Conservation (phyloP, 2,797 vertebrate genomes). For the Rhodeus uyekii region DNA sequence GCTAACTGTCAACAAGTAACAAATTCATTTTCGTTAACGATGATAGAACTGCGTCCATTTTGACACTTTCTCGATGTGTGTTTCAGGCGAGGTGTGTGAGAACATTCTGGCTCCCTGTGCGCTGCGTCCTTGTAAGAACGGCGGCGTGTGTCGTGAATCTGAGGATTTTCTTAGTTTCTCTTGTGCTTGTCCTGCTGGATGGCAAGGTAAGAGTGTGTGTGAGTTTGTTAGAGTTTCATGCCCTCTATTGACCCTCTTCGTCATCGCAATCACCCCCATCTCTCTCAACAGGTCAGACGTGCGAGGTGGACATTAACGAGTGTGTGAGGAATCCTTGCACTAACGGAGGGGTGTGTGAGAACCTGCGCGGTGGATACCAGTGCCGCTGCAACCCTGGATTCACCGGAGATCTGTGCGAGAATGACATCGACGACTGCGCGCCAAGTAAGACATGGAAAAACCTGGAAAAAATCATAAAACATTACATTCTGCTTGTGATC, state of each 20-base stretch:
- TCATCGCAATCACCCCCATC: neutral
- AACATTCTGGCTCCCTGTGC: conserved; percentile 88
- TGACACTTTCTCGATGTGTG: neutral
- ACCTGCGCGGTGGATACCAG: conserved; percentile 85
- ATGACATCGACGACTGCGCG: conserved; percentile 87
- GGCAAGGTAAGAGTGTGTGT: conserved; percentile 84
- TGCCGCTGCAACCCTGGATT: conserved; percentile 88
- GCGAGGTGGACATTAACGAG: conserved; percentile 93
- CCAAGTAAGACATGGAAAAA: conserved; percentile 81
- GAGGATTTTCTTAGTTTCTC: conserved; percentile 94
- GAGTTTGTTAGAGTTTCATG: neutral
- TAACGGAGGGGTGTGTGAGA: conserved; percentile 86
- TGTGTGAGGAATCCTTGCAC: conserved; percentile 92
- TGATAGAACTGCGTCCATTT: neutral
- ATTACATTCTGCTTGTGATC: neutral
- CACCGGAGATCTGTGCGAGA: conserved; percentile 86
- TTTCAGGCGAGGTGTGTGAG: conserved; percentile 89
- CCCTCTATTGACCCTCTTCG: neutral
- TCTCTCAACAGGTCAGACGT: conserved; percentile 84
- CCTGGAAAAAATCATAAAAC: neutral
- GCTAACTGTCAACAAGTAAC: no score
- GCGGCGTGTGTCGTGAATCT: conserved; percentile 84
- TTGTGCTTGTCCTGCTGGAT: conserved; percentile 88
- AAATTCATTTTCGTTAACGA: no score
- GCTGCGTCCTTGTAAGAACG: conserved; percentile 86